phyloP scores from a whole-genome alignment of 2,113 vertebrate genomes.

The Aldabrachelys gigantea region DNA sequence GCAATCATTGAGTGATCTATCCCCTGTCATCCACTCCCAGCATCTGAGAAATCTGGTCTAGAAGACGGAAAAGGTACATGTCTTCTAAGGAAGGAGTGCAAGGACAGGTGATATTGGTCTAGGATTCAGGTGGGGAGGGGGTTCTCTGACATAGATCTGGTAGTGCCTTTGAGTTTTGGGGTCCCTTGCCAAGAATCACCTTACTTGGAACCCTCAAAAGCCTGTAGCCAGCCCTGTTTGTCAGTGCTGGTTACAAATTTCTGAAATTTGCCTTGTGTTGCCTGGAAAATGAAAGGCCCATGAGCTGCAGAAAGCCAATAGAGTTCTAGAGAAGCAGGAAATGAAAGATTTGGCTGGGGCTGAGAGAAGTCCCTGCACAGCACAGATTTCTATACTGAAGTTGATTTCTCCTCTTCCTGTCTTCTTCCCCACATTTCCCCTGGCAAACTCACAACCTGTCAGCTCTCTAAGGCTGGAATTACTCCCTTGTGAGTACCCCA shows the following conservation, averaged over 20 bases:
- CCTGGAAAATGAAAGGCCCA: neutral
- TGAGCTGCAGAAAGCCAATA: neutral
- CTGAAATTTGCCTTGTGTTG: neutral
- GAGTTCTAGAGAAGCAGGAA: neutral
- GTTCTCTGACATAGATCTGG: neutral
- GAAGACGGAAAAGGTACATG: neutral
- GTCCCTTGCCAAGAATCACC: neutral
- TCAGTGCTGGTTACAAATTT: slow-evolving; percentile 1
- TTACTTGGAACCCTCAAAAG: neutral
- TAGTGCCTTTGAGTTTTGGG: neutral
- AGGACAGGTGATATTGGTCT: neutral
- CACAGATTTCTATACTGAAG: neutral
- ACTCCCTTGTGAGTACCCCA: neutral
- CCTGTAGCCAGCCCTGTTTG: neutral
- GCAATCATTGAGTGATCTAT: neutral
- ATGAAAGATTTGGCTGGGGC: fast-evolving
- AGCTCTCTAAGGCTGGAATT: neutral
- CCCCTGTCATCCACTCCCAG: neutral
- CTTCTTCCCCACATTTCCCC: neutral
- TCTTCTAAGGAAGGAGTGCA: neutral
- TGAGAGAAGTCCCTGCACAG: neutral
- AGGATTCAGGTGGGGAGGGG: neutral
- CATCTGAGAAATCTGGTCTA: neutral
- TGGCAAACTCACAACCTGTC: neutral
- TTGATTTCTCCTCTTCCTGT: neutral